Evolutionary conservation across 2,113 vertebrate species (phyloP), one percentile per base, ranked within the genome.

Genomic region (Rana temporaria): DNA sequence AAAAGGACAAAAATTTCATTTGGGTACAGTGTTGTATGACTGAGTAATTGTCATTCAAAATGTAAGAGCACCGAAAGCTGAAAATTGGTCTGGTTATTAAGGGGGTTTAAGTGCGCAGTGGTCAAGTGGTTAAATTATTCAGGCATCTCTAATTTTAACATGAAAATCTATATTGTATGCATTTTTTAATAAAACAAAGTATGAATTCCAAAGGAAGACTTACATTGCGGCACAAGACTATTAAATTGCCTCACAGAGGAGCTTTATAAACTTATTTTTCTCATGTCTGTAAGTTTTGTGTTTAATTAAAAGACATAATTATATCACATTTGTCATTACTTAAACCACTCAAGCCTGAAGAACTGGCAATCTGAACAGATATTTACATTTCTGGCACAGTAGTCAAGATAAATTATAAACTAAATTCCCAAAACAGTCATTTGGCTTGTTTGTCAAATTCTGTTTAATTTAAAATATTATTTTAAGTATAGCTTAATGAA

Each of bases 361-460:
- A 87, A 85, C 55, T 66, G 60, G 20, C 70, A 72, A 20, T 26
- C 15, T 12, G 22, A 24, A 15, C 14, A 30, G 69, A 56, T 20
- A 56, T 24, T 16, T 71, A 55, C 26, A 73, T 32, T 32, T 9
- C 22, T 14, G 42, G 55, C 26, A 34, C 18, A 14, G 48, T 18
- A 19, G 26, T 56, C 22, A 56, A 18, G 70, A 73, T 59, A 5
- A 57, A 73, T 57, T 15, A 55, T 6, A 6, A 73, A 20, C 53
- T 73, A 26, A n/a, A 34, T 73, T 34, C 71, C 56, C 71, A 34
- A 20, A 17, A 57, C 53, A 57, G 11, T 24, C 71, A 57, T 73
- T 73, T 59, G 55, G 34, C 71, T 59, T 34, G 30, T 53, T 32
- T 12, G 1, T 72, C 26, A 32, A 63, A 63, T 32, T 32, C 26